phyloP scores from a whole-genome alignment of 2,113 vertebrate genomes.

The Ancistrus triradiatus region DNA sequence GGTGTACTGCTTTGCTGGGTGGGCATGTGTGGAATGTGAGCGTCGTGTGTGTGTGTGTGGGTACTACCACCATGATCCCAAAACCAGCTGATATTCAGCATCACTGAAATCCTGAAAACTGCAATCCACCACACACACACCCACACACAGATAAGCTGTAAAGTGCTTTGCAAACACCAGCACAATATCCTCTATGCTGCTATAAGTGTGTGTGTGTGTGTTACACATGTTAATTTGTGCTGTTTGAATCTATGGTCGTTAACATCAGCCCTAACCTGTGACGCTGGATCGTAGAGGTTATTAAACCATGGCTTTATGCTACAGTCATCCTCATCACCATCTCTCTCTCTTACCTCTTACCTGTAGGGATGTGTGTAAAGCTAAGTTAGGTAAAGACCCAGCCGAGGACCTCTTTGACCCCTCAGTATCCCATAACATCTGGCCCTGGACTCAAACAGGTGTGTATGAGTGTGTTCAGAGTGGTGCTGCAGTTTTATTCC shows the following conservation, averaged over 20 bases:
- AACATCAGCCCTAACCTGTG: too few relatives aligned
- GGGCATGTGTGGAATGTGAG: too few relatives aligned
- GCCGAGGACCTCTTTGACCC: conserved; percentile 34
- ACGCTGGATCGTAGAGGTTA: too few relatives aligned
- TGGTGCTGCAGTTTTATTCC: not conserved
- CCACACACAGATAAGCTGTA: not conserved
- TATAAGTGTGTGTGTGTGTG: not conserved
- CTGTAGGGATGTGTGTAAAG: conserved; percentile 34
- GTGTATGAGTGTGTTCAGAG: not conserved
- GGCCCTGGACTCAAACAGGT: conserved; percentile 57
- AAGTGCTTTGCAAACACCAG: not conserved
- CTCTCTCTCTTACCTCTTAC: too few relatives aligned
- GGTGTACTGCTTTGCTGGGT: too few relatives aligned
- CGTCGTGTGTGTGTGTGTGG: conserved; percentile 21
- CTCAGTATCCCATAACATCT: conserved; percentile 40
- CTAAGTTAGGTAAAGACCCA: conserved; percentile 33
- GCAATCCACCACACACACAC: not conserved
- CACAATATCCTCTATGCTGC: not conserved
- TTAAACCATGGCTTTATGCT: too few relatives aligned
- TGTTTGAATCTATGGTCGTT: too few relatives aligned
- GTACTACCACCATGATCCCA: not conserved
- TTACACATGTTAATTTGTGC: too few relatives aligned
- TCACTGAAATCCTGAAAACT: too few relatives aligned
- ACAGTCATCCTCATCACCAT: too few relatives aligned
- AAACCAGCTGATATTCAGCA: not conserved